A percentile compares a stretch with the other conserved stretches of the same genome.
phyloP scores from a whole-genome alignment of 1,140 invertebrate species.

The Drosophila willistoni region DNA sequence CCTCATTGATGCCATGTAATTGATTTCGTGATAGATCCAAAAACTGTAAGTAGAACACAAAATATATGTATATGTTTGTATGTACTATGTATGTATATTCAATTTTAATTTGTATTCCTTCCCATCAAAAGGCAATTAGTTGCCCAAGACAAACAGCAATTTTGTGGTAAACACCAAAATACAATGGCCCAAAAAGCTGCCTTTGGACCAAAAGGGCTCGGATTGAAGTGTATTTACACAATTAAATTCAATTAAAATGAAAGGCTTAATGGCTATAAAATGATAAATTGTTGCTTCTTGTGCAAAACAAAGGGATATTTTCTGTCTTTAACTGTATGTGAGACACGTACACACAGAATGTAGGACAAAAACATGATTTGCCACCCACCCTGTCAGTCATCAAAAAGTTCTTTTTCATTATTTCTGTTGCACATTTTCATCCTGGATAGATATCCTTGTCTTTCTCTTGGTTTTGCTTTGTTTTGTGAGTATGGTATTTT shows the following conservation, averaged over 20 bases:
- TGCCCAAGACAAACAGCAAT: conserved; percentile 33
- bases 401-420: neutral
- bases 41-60: conserved; percentile 53
- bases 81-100: too few relatives aligned
- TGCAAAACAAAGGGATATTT: conserved; percentile 14
- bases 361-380: neutral
- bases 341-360: neutral
- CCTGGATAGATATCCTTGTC: neutral
- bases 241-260: conserved; percentile 80
- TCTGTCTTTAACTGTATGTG: neutral
- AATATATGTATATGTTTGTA: conserved; percentile 17
- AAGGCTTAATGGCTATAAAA: conserved; percentile 74
- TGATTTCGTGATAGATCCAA: conserved; percentile 87
- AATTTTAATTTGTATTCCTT: conserved; percentile 3
- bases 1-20: conserved; percentile 85
- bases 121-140: conserved; percentile 17
- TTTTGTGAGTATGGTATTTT: neutral
- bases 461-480: neutral
- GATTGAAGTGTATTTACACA: conserved; percentile 60
- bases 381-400: neutral
- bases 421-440: neutral
- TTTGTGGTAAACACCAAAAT: conserved; percentile 34
- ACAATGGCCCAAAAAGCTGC: conserved; percentile 25
- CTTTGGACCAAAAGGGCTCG: neutral
- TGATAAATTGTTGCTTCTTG: conserved; percentile 52